Conservation (phyloP, 35 echinoderm and acorn worm species). For the Heliocidaris erythrogramma region DNA sequence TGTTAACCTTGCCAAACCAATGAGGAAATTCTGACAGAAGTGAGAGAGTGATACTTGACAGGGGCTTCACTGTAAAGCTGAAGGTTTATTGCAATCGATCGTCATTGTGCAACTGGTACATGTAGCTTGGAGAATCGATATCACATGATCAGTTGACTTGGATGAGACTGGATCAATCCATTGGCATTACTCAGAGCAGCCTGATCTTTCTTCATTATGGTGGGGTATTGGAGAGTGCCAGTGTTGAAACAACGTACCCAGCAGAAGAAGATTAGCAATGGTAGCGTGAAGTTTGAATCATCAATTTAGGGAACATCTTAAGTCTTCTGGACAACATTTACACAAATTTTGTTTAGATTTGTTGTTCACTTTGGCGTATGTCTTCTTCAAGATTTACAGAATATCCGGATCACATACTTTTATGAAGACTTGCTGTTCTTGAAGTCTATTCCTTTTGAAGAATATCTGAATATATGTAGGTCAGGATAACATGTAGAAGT, state of each 20-base stretch:
- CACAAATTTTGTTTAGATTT: too few relatives aligned
- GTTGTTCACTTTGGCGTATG: background rate
- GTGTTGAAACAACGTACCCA: background rate
- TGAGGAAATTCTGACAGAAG: background rate
- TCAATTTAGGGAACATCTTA: background rate
- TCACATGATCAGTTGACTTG: background rate
- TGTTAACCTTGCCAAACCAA: background rate
- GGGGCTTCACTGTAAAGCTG: background rate
- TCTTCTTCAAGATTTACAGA: background rate
- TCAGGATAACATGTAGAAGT: too few relatives aligned
- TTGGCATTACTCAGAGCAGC: background rate
- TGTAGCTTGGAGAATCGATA: background rate
- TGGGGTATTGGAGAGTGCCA: background rate
- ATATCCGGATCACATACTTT: background rate
- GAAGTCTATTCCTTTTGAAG: background rate
- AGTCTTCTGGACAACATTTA: background rate
- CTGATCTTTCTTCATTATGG: background rate
- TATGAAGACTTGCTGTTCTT: background rate
- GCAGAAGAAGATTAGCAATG: background rate
- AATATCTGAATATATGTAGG: background rate
- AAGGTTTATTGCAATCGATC: background rate
- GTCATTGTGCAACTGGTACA: background rate
- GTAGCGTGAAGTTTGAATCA: background rate
- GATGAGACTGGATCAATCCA: background rate
- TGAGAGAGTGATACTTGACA: background rate